A percentile compares a stretch with the other conserved stretches of the same genome.
Conservation (phyloP, 2,888 invertebrate species). For the Heteromurus nitidus region DNA sequence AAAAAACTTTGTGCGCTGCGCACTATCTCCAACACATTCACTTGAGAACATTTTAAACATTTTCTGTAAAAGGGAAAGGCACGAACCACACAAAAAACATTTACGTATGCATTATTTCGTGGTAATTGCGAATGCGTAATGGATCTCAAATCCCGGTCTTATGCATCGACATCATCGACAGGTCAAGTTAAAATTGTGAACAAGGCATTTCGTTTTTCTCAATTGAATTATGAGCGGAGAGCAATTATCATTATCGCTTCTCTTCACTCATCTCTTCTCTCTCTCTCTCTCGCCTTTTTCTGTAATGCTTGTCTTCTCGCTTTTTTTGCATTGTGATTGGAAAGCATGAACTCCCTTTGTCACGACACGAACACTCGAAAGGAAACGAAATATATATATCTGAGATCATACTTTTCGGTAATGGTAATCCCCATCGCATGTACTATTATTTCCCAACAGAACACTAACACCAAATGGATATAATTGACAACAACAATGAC, state of each 20-base stretch:
- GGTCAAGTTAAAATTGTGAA: not conserved
- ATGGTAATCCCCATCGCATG: too few species aligned
- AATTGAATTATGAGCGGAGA: slow-evolving; percentile 26
- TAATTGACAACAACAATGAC: slow-evolving; percentile 62
- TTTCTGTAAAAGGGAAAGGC: slow-evolving; percentile 60
- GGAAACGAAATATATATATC: too few species aligned
- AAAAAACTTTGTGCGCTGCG: too few species aligned
- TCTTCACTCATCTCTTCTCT: not conserved
- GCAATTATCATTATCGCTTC: slow-evolving; percentile 22
- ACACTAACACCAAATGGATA: slow-evolving; percentile 9
- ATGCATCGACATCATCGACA: not conserved
- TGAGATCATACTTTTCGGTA: too few species aligned
- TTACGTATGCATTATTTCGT: too few species aligned
- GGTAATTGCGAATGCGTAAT: slow-evolving; percentile 33
- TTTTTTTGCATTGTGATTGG: not conserved
- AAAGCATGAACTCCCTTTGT: slow-evolving; percentile 23
- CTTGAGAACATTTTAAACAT: slow-evolving; percentile 10
- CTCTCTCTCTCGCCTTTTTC: not conserved
- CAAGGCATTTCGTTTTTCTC: too few species aligned
- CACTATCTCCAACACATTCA: too few species aligned
- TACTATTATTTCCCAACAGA: slow-evolving; percentile 51
- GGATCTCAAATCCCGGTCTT: not conserved
- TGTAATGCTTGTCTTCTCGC: not conserved
- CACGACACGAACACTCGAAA: slow-evolving; percentile 27
- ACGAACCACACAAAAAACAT: slow-evolving; percentile 40